Percentiles rank a stretch among this genome's conserved stretches.
Conservation (phyloP, 2,113 vertebrate species). For the Motacilla tschutschensis region DNA sequence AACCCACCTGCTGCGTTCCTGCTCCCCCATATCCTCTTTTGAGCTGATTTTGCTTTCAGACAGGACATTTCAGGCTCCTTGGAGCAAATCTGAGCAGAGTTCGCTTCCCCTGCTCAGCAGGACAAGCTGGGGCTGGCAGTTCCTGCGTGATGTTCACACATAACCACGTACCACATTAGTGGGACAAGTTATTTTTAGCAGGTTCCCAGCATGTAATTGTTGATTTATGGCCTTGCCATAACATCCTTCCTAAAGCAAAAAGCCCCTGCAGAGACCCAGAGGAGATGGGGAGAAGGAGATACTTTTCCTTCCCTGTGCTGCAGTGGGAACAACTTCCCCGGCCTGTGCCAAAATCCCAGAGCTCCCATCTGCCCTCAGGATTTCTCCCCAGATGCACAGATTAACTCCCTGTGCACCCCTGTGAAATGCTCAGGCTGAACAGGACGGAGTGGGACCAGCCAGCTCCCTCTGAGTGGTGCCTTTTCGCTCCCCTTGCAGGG, state of each 20-base stretch:
- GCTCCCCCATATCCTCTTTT: not conserved
- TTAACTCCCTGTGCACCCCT: not conserved
- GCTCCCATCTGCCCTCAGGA: not conserved
- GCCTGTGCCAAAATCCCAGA: not conserved
- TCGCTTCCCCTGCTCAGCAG: not conserved
- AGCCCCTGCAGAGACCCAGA: not conserved
- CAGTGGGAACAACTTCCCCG: not conserved
- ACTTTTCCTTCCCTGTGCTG: not conserved
- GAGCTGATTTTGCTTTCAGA: not conserved
- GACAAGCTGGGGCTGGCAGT: not conserved
- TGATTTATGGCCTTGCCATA: constrained; percentile 46
- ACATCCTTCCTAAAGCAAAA: constrained; percentile 16
- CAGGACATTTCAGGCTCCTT: not conserved
- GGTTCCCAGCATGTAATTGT: not conserved
- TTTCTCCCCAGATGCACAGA: not conserved
- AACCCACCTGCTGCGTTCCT: not conserved
- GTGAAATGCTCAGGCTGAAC: not conserved
- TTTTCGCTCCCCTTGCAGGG: constrained; percentile 36
- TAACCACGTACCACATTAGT: not conserved
- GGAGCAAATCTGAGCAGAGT: not conserved
- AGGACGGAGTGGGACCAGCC: not conserved
- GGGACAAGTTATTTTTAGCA: constrained; percentile 50
- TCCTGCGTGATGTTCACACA: not conserved
- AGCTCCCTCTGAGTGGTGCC: not conserved
- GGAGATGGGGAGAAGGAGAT: not conserved